These are phyloP conservation scores for Aphrocallistes beatrix DNA, from an alignment of 37 sponge, comb jelly and placozoan species.

Conservation along the genomic window DNA sequence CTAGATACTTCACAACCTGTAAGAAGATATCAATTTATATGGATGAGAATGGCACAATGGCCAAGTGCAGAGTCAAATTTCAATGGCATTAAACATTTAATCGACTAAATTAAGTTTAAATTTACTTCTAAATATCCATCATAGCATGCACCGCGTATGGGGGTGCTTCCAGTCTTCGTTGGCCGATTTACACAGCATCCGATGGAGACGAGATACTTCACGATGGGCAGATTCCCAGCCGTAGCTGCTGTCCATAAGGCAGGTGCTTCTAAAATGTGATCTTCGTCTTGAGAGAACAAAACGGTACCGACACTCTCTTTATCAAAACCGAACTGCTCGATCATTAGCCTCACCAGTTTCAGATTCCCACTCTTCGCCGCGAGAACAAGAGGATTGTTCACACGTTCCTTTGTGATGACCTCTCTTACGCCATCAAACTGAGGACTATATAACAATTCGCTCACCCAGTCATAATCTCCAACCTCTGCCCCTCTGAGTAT, in stretches of 20 bases:
- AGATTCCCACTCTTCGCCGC: neutral
- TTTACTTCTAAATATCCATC: neutral
- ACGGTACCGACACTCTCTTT: conserved; percentile 2
- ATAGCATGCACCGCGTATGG: conserved; percentile 4
- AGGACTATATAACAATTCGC: neutral
- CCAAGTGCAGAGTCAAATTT: no score
- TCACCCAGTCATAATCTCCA: neutral
- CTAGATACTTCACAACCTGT: conserved; percentile 4
- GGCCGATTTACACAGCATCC: neutral
- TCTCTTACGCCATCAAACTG: neutral
- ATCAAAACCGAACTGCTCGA: neutral
- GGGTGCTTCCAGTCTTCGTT: neutral
- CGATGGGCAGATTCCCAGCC: neutral
- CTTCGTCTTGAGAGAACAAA: neutral
- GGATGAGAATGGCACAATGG: no score
- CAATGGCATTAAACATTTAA: no score
- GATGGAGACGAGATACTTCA: neutral
- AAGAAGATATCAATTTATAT: no score
- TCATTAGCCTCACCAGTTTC: neutral
- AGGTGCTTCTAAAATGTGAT: neutral
- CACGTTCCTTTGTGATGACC: neutral
- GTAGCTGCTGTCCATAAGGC: neutral
- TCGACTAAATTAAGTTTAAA: neutral
- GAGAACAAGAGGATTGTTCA: neutral
- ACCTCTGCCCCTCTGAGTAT: neutral